A percentile compares a stretch with the other conserved stretches of the same genome.
Conservation (phyloP, 2,888 invertebrate species). For the Dolomedes plantarius region DNA sequence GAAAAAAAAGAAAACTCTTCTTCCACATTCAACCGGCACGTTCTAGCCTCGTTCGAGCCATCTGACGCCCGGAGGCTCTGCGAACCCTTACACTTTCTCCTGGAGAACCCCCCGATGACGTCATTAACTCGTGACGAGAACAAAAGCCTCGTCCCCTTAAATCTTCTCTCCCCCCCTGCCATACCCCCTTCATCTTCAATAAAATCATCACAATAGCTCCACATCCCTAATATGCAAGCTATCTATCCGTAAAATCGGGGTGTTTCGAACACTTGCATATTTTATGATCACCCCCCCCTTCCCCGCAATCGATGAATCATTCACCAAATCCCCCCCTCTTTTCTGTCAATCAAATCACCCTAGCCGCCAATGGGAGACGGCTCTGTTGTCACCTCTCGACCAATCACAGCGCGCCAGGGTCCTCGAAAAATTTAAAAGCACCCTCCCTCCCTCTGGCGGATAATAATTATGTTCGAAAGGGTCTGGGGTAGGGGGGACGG, state of each 20-base stretch:
- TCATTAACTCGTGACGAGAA: slow-evolving; percentile 12
- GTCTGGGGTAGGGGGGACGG: slow-evolving; percentile 11
- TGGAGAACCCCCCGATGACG: background rate
- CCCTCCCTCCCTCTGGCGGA: slow-evolving; percentile 19
- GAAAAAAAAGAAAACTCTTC: no score
- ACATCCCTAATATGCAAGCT: background rate
- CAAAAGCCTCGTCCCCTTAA: no score
- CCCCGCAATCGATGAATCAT: slow-evolving; percentile 52
- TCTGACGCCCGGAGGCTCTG: background rate
- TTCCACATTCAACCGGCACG: background rate
- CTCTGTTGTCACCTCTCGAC: slow-evolving; percentile 60
- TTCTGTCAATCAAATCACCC: slow-evolving; percentile 55
- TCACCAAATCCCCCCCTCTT: slow-evolving; percentile 16
- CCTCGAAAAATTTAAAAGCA: slow-evolving; percentile 50
- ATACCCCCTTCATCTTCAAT: background rate
- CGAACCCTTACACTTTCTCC: background rate
- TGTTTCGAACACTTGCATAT: slow-evolving; percentile 53
- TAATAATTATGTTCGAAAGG: slow-evolving; percentile 53
- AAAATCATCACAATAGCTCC: background rate
- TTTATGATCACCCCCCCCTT: slow-evolving; percentile 64
- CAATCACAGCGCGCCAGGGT: slow-evolving; percentile 33
- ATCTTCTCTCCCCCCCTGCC: background rate
- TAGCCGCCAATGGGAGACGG: slow-evolving; percentile 66
- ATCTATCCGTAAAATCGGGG: slow-evolving; percentile 29
- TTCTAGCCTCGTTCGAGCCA: background rate